Conservation (phyloP, 2,888 invertebrate genomes). For the Phaedon cochleariae region DNA sequence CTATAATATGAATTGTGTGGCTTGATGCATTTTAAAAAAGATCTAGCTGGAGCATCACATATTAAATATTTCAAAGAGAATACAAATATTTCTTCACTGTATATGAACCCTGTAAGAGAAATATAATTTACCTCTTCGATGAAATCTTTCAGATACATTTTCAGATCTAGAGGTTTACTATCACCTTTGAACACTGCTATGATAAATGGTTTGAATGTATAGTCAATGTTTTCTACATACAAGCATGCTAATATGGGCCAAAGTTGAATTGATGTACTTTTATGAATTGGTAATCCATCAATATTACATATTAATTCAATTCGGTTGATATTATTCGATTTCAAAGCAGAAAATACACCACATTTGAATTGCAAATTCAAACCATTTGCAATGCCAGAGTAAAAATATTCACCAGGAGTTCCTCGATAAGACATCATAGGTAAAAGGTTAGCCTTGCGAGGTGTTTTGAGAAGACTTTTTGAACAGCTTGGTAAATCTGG, state of each 20-base stretch:
- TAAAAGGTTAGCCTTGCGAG: neutral
- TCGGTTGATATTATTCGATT: neutral
- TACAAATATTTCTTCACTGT: neutral
- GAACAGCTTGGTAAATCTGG: neutral
- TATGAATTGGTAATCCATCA: neutral
- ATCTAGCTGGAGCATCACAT: neutral
- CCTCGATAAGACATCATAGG: neutral
- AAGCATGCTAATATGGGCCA: neutral
- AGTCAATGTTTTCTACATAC: neutral
- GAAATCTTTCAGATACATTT: slow-evolving; percentile 6
- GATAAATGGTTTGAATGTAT: neutral
- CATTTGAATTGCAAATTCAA: neutral
- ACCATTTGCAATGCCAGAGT: neutral
- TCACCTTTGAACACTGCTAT: slow-evolving; percentile 9
- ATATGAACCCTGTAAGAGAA: neutral
- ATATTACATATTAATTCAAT: neutral
- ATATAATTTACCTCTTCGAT: neutral
- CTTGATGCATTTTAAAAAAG: slow-evolving; percentile 1
- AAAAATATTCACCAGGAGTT: neutral
- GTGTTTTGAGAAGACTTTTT: neutral
- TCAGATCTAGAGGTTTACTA: slow-evolving; percentile 1
- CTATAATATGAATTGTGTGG: slow-evolving; percentile 6
- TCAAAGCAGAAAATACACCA: neutral
- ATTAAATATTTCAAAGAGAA: slow-evolving; percentile 1
- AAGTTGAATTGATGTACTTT: neutral